A percentile compares a stretch with the other conserved stretches of the same genome.
phyloP scores from a whole-genome alignment of 2,797 vertebrate genomes.

The Coranthus polyacanthus region DNA sequence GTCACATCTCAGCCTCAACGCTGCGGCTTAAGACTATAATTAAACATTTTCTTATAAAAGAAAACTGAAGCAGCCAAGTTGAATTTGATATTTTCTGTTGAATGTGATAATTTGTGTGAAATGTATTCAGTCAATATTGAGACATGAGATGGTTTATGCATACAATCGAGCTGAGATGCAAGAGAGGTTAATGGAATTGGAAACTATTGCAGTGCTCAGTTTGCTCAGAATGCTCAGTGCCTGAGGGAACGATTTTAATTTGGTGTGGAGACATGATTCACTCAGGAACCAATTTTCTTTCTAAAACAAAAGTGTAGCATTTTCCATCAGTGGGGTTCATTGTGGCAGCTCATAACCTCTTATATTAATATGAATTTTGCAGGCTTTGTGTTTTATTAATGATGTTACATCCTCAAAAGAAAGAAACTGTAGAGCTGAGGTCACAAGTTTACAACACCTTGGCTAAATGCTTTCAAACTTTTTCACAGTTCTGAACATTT shows the following conservation, averaged over 20 bases:
- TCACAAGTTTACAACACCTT: too few relatives aligned
- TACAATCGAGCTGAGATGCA: constrained; percentile 22
- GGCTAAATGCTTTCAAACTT: not conserved
- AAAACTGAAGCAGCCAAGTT: not conserved
- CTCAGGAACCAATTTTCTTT: constrained; percentile 35
- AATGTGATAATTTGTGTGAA: constrained; percentile 21
- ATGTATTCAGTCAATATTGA: constrained; percentile 44
- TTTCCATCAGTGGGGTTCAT: constrained; percentile 25
- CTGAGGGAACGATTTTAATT: constrained; percentile 37
- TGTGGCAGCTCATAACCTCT: constrained; percentile 9
- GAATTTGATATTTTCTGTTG: constrained; percentile 3
- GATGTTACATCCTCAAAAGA: constrained; percentile 10
- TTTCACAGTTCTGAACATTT: too few relatives aligned
- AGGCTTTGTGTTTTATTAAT: constrained; percentile 32
- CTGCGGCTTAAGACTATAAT: not conserved
- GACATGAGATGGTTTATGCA: constrained; percentile 31
- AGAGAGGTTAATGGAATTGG: constrained; percentile 36
- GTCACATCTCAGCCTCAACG: constrained; percentile 6
- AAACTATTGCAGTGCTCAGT: constrained; percentile 28
- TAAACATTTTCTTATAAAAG: constrained; percentile 6
- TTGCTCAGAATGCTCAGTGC: constrained; percentile 29
- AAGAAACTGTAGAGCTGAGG: not conserved
- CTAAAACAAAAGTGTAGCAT: constrained; percentile 35
- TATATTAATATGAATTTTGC: constrained; percentile 17
- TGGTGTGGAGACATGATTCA: constrained; percentile 36